A percentile compares a stretch with the other conserved stretches of the same genome.
Evolutionary conservation across 2,888 invertebrate genomes (phyloP).

Genomic region (Thecophora atra): DNA sequence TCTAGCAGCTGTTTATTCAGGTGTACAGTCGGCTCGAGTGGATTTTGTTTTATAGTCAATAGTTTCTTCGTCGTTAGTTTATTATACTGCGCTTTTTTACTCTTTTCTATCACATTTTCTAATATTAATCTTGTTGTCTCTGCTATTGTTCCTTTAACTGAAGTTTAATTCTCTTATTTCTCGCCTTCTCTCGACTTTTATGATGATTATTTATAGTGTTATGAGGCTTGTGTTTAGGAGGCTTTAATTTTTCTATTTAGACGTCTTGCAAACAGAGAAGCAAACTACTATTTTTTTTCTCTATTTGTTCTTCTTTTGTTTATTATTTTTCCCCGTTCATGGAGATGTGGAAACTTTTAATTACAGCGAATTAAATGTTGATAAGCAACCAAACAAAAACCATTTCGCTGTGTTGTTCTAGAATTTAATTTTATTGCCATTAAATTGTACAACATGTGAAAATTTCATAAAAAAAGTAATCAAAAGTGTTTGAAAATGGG

Average conservation of each 20-base stretch:
- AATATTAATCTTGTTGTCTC: neutral
- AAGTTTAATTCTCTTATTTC: neutral
- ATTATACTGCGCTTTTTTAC: neutral
- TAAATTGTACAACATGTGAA: neutral
- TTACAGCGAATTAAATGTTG: neutral
- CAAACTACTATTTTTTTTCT: neutral
- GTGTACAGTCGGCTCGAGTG: neutral
- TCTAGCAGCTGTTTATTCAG: neutral
- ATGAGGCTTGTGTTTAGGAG: constrained; percentile 10
- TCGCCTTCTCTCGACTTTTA: constrained; percentile 18
- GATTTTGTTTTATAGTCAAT: neutral
- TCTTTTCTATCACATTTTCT: neutral
- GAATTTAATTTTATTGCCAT: constrained; percentile 3
- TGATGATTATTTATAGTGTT: constrained; percentile 32
- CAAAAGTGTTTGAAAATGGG: constrained; percentile 7
- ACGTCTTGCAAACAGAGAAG: neutral
- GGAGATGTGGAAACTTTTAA: neutral
- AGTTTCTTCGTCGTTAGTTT: neutral
- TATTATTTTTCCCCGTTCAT: neutral
- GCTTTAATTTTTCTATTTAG: neutral
- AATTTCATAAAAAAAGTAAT: constrained; percentile 22
- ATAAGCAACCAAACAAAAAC: neutral
- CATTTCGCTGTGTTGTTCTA: neutral
- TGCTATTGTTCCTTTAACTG: constrained; percentile 13
- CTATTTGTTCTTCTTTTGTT: neutral